These are phyloP conservation scores for Dromiciops gliroides DNA, from an alignment of 2,113 vertebrate genomes.

Conservation along the genomic window DNA sequence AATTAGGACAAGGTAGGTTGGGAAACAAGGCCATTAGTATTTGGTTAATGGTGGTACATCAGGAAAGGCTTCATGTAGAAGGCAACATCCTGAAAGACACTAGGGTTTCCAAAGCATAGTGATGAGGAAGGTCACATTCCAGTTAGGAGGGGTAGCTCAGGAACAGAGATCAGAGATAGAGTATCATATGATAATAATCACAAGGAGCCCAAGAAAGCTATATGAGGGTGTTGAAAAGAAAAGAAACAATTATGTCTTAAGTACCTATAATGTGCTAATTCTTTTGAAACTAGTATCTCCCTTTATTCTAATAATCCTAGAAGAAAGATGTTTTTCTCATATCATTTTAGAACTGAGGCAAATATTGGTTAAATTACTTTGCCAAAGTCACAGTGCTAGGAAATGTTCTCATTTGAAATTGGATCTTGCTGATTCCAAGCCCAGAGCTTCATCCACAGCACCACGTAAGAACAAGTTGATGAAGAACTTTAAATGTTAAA, in stretches of 20 bases:
- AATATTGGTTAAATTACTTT: background rate
- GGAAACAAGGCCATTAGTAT: background rate
- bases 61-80: background rate
- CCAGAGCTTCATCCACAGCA: background rate
- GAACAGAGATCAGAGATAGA: background rate
- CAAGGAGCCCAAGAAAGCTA: background rate
- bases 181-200: background rate
- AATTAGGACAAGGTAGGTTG: background rate
- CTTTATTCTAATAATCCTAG: background rate
- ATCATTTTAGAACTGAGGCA: background rate
- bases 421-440: background rate
- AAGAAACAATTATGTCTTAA: background rate
- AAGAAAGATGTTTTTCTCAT: background rate
- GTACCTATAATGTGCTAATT: background rate
- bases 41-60: background rate
- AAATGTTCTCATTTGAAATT: too few relatives aligned
- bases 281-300: background rate
- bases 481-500: background rate
- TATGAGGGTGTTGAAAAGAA: background rate
- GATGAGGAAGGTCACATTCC: background rate
- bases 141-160: background rate
- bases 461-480: background rate
- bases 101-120: background rate
- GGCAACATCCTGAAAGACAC: background rate
- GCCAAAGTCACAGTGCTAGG: background rate